Evolutionary conservation across 2,888 invertebrate species (phyloP).

Genomic region (Andrena haemorrhoa): DNA sequence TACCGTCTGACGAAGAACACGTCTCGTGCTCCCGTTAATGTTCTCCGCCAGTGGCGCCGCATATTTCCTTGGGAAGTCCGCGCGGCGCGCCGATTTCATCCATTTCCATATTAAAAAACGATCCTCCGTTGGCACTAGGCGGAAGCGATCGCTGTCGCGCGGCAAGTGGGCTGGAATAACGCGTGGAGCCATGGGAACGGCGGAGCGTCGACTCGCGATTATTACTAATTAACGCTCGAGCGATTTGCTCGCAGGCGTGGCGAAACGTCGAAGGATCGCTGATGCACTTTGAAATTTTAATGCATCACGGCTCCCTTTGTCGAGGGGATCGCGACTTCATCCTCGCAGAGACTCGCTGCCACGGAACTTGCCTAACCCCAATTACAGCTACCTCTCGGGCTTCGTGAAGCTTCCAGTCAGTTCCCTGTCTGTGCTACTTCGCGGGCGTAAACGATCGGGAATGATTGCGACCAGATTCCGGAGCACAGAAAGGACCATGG

Average conservation of each 20-base stretch:
- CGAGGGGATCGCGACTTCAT: not conserved
- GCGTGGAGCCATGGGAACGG: not conserved
- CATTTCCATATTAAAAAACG: slow-evolving; percentile 11
- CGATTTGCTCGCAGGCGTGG: not conserved
- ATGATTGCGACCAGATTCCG: not conserved
- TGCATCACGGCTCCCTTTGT: slow-evolving; percentile 19
- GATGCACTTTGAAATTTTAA: slow-evolving; percentile 54
- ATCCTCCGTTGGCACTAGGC: not conserved
- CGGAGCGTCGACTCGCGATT: slow-evolving; percentile 12
- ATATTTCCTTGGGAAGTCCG: not conserved
- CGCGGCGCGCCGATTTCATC: slow-evolving; percentile 1
- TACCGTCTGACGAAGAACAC: not conserved
- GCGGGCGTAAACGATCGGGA: not conserved
- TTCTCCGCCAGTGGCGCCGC: not conserved
- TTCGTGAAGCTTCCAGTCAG: not conserved
- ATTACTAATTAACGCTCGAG: slow-evolving; percentile 46
- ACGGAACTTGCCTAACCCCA: not conserved
- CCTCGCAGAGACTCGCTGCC: not conserved
- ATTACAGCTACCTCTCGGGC: not conserved
- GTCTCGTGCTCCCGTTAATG: not conserved
- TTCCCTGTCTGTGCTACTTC: not conserved
- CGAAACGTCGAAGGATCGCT: not conserved
- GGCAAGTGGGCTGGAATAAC: slow-evolving; percentile 19
- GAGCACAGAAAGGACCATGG: not conserved
- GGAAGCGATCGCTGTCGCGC: not conserved